Evolutionary conservation across 1,140 invertebrate genomes (phyloP), one percentile per base, ranked within the genome.

Genomic region (Hormaphis cornu): DNA sequence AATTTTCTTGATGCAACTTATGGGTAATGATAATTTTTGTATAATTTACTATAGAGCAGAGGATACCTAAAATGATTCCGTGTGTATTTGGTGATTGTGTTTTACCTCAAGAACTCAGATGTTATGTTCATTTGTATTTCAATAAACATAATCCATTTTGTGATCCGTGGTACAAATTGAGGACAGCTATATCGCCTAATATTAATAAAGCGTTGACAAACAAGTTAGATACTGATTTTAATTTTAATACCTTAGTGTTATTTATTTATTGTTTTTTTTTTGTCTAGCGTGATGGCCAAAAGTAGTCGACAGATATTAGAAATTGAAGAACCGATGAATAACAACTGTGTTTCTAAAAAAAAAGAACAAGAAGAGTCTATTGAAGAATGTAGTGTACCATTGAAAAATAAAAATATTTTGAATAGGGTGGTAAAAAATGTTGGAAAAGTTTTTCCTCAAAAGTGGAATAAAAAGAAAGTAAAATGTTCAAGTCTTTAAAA

Each of bases 111-210:
- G 61, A 66, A 50, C 61, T 66, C 8, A 66, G 50, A 48, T 66
- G 61, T 50, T 66, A 66, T 48, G 61, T 66, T 22, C 44, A 66
- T 10, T 66, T 66, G 35, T 66, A 35, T 50, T 66, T 66, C 50
- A 66, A 66, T 35, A 22, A 33, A 22, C 0, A 33, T 35, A 46
- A 66, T 35, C 44, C 42, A 22, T 66, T 50, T 50, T 66, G 44
- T 48, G 61, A 66, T 35, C 61, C 61, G 9, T 66, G 61, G 61
- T 22, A 30, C 0, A 66, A 33, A 37, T 1, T 66, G 5, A 66
- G 30, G 16, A 24, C 50, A 9, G 50, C 44, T 8, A 9, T 66
- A 22, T 50, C 61, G 24, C 44, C 58, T 7, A 20, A 66, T 30
- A 22, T 14, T 35, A 50, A 20, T 18, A 20, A 28, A 28, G 18